Conservation (phyloP, 2,113 vertebrate genomes). For the Rhodinocichla rosea region DNA sequence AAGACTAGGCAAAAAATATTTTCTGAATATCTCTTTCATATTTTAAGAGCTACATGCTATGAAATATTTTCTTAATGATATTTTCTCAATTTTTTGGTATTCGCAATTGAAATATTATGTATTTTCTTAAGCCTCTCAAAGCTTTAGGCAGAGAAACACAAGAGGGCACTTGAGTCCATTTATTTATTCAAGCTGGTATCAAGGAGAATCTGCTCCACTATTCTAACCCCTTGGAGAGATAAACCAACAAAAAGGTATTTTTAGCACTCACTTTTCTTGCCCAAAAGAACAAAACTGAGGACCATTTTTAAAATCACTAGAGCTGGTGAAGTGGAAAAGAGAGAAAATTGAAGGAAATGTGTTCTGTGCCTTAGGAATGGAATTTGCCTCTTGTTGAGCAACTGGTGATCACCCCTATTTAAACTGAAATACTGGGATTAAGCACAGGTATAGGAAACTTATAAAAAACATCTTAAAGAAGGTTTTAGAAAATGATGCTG, state of each 20-base stretch:
- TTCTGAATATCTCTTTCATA: not conserved
- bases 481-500: not conserved
- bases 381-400: not conserved
- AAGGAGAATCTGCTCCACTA: not conserved
- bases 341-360: not conserved
- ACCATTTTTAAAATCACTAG: not conserved
- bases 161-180: conserved; percentile 41
- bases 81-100: not conserved
- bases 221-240: not conserved
- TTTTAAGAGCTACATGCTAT: not conserved
- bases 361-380: not conserved
- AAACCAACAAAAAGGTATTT: not conserved
- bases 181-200: not conserved
- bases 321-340: not conserved
- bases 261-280: not conserved
- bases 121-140: not conserved
- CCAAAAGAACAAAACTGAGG: not conserved
- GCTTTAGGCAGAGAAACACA: not conserved
- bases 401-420: not conserved
- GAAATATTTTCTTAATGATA: not conserved
- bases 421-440: not conserved
- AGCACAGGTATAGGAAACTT: not conserved
- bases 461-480: not conserved
- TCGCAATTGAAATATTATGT: not conserved
- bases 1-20: not conserved